phyloP scores from a whole-genome alignment of 2,797 vertebrate genomes.

The Microctenopoma stevenorrisi region DNA sequence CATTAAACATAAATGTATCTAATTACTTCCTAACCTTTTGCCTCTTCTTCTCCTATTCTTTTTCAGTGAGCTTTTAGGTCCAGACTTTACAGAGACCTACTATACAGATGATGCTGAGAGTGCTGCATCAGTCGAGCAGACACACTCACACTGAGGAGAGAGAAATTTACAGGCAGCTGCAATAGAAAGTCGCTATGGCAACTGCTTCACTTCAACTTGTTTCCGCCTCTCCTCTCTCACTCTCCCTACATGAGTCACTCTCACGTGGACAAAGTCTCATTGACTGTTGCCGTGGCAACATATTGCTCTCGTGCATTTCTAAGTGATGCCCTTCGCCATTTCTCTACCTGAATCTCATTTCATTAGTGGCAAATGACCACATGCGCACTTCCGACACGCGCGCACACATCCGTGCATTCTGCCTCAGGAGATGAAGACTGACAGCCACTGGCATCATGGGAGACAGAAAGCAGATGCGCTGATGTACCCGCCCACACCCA shows the following conservation, averaged over 20 bases:
- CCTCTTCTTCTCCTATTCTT: too few species aligned
- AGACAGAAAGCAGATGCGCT: constrained; percentile 65
- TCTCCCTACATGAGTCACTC: constrained; percentile 58
- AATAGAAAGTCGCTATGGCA: constrained; percentile 78
- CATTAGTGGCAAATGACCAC: constrained; percentile 44
- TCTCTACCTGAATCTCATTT: constrained; percentile 68
- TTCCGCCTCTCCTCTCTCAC: constrained; percentile 28
- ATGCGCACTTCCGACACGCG: constrained; percentile 1
- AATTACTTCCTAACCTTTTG: too few species aligned
- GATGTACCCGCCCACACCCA: constrained; percentile 26
- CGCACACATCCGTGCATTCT: constrained; percentile 2
- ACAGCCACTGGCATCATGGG: constrained; percentile 48
- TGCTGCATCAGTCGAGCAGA: constrained; percentile 43
- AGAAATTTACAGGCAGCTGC: constrained; percentile 72
- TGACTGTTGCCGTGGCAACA: constrained; percentile 81
- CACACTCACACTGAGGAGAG: constrained; percentile 46
- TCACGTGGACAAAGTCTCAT: constrained; percentile 72
- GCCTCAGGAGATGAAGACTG: constrained; percentile 44
- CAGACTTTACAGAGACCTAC: too few species aligned
- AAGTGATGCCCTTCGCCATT: constrained; percentile 58
- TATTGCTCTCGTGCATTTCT: constrained; percentile 67
- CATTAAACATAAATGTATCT: too few species aligned
- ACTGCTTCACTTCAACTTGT: constrained; percentile 79
- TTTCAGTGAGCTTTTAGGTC: too few species aligned
- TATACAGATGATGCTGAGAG: constrained; percentile 26